Percentiles rank a stretch among this genome's conserved stretches.
phyloP scores from a whole-genome alignment of 2,888 invertebrate genomes.

The Lasioglossum calceatum region DNA sequence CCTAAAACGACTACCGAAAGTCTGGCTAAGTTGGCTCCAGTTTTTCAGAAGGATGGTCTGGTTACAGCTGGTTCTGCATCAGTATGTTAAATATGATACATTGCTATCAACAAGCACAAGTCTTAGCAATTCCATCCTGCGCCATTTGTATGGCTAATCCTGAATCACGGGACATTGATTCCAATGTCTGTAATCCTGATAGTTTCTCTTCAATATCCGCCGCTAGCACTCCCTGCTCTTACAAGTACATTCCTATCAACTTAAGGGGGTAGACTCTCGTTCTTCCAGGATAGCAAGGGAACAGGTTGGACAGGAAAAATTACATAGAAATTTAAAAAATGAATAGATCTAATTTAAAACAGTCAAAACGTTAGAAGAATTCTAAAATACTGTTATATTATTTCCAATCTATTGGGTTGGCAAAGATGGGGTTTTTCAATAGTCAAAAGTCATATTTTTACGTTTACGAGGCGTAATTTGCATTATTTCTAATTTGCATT shows the following conservation, averaged over 20 bases:
- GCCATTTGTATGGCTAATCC: slow-evolving; percentile 87
- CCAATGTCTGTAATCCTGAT: slow-evolving; percentile 89
- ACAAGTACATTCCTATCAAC: too few species aligned
- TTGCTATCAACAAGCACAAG: slow-evolving; percentile 89
- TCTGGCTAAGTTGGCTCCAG: slow-evolving; percentile 93
- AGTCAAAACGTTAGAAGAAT: too few species aligned
- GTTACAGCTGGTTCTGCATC: slow-evolving; percentile 98
- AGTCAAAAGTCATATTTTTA: too few species aligned
- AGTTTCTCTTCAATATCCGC: slow-evolving; percentile 88
- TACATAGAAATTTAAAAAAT: neutral
- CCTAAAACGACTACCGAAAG: slow-evolving; percentile 94
- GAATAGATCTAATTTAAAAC: too few species aligned
- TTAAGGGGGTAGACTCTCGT: too few species aligned
- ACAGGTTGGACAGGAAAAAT: neutral
- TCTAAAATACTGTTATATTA: too few species aligned
- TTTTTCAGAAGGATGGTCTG: slow-evolving; percentile 97
- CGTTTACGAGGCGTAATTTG: too few species aligned
- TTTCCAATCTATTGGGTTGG: too few species aligned
- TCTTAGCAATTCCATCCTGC: slow-evolving; percentile 87
- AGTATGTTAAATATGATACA: slow-evolving; percentile 86
- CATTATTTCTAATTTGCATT: too few species aligned
- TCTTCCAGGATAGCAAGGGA: too few species aligned
- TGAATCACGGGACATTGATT: slow-evolving; percentile 87
- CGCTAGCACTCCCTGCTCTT: too few species aligned
- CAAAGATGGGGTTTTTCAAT: too few species aligned